phyloP scores from a whole-genome alignment of 2,113 vertebrate genomes.

The Macquaria australasica region DNA sequence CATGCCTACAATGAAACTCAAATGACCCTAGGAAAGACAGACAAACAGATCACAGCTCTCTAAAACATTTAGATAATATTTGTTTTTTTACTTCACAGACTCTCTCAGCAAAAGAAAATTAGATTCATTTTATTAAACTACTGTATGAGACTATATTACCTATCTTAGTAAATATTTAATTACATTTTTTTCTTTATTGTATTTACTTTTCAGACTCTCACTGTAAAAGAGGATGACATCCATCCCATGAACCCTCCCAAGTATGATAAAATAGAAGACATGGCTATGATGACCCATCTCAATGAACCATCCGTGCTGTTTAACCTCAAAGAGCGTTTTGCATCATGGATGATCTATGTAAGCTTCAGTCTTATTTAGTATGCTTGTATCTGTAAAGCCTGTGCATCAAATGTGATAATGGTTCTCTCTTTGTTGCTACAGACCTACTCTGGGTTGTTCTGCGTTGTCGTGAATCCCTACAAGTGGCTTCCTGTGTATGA shows the following conservation, averaged over 20 bases:
- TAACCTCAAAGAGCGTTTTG: slow-evolving; percentile 94
- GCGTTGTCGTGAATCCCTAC: slow-evolving; percentile 92
- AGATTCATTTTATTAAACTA: background rate
- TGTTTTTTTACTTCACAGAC: background rate
- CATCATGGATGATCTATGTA: slow-evolving; percentile 95
- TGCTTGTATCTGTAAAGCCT: background rate
- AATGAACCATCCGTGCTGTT: slow-evolving; percentile 84
- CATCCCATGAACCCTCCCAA: slow-evolving; percentile 86
- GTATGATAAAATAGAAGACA: slow-evolving; percentile 86
- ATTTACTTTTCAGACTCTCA: slow-evolving; percentile 69
- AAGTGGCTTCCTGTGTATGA: slow-evolving; percentile 92
- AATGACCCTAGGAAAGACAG: background rate
- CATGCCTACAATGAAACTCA: background rate
- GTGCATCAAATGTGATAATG: background rate
- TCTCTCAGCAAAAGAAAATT: background rate
- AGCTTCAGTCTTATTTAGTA: slow-evolving; percentile 9
- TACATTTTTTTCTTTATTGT: background rate
- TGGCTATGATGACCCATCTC: slow-evolving; percentile 89
- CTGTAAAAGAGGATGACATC: slow-evolving; percentile 85
- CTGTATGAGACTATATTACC: background rate
- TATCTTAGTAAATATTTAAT: background rate
- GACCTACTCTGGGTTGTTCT: slow-evolving; percentile 92
- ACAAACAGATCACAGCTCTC: background rate
- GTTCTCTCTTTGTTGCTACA: slow-evolving; percentile 53
- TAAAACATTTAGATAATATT: background rate